phyloP scores from a whole-genome alignment of 1,140 invertebrate species.

The Monomorium pharaonis region DNA sequence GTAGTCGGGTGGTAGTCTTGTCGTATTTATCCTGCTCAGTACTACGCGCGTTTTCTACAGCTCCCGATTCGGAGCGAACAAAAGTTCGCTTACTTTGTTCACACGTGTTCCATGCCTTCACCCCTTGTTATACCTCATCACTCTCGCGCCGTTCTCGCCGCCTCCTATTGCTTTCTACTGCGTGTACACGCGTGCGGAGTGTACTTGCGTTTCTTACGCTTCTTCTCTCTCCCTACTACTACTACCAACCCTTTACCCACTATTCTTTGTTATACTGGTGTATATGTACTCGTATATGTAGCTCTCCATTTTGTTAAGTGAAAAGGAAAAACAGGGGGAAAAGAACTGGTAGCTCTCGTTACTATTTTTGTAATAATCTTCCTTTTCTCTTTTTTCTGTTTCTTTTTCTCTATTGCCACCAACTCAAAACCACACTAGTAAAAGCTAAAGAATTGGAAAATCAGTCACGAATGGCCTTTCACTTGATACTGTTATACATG shows the following conservation, averaged over 20 bases:
- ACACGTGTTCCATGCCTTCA: constrained; percentile 40
- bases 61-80: background rate
- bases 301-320: background rate
- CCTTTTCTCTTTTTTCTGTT: background rate
- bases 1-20: constrained; percentile 29
- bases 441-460: background rate
- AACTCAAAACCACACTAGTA: background rate
- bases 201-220: background rate
- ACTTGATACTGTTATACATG: background rate
- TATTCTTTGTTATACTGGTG: background rate
- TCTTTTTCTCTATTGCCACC: background rate
- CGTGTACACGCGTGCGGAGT: constrained; percentile 36
- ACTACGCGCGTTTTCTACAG: background rate
- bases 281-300: background rate
- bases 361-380: background rate
- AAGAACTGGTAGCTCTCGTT: background rate
- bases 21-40: background rate
- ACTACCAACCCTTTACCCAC: background rate
- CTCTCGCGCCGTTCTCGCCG: background rate
- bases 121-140: background rate
- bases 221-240: background rate
- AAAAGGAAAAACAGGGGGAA: background rate
- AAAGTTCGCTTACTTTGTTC: background rate
- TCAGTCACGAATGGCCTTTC: background rate
- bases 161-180: background rate